phyloP scores from a whole-genome alignment of 2,797 vertebrate species.

The Centroberyx gerrardi region DNA sequence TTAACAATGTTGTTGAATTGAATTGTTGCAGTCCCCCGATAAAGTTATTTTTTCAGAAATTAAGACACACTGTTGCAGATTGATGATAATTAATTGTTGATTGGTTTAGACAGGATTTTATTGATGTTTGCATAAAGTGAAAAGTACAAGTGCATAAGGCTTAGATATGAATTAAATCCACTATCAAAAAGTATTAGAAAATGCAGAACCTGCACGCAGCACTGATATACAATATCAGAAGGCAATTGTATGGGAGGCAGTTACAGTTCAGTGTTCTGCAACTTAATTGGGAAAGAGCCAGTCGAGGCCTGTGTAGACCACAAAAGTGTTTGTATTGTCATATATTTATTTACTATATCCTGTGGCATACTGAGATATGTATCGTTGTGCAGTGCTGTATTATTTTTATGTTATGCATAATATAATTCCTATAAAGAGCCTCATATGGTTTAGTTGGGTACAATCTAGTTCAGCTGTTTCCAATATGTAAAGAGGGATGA shows the following conservation, averaged over 20 bases:
- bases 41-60: too few relatives aligned
- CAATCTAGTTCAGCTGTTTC: background rate
- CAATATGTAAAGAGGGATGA: background rate
- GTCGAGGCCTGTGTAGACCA: too few relatives aligned
- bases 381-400: too few relatives aligned
- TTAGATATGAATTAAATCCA: background rate
- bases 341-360: too few relatives aligned
- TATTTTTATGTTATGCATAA: background rate
- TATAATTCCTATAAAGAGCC: background rate
- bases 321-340: too few relatives aligned
- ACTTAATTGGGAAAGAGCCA: too few relatives aligned
- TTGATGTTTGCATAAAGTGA: background rate
- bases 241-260: too few relatives aligned
- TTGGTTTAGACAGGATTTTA: slow-evolving; percentile 1
- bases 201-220: background rate
- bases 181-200: background rate
- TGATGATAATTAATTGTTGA: too few relatives aligned
- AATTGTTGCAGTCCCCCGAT: too few relatives aligned
- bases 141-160: background rate
- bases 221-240: background rate
- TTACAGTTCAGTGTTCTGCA: too few relatives aligned
- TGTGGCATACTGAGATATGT: too few relatives aligned
- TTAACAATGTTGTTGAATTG: background rate
- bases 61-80: too few relatives aligned
- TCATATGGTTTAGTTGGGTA: background rate